phyloP scores from a whole-genome alignment of 2,888 invertebrate species.

The Drosophila mercatorum region DNA sequence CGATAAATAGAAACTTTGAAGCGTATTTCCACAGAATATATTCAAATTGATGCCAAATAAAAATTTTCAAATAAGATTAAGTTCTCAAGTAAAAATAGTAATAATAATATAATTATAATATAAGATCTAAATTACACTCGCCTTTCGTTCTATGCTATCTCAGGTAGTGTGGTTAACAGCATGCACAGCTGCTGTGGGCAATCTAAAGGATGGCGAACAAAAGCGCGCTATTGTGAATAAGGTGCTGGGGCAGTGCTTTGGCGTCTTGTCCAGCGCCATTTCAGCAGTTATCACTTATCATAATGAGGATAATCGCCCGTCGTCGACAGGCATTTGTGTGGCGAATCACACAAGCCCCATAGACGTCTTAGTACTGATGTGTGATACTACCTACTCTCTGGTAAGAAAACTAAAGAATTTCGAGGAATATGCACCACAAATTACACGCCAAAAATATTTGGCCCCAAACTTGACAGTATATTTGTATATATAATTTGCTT shows the following conservation, averaged over 20 bases:
- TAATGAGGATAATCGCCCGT: conserved; percentile 93
- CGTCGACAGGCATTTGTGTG: conserved; percentile 93
- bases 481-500: conserved; percentile 2
- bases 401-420: conserved; percentile 86
- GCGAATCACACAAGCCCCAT: conserved; percentile 99
- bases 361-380: conserved; percentile 97
- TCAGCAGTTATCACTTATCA: conserved; percentile 95
- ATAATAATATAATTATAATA: neutral
- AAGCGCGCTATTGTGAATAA: conserved; percentile 92
- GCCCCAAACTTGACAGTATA: neutral
- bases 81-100: neutral
- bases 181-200: conserved; percentile 93
- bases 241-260: conserved; percentile 95
- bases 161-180: conserved; percentile 95
- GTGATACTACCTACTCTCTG: conserved; percentile 98
- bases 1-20: too few relatives aligned
- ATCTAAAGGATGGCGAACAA: conserved; percentile 90
- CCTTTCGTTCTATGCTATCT: conserved; percentile 70
- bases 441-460: neutral
- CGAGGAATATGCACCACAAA: conserved; percentile 22
- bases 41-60: too few relatives aligned
- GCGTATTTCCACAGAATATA: too few relatives aligned
- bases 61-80: too few relatives aligned
- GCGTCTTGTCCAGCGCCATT: conserved; percentile 95
- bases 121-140: conserved; percentile 29